These are phyloP conservation scores for Dynastes maya DNA, from an alignment of 2,888 invertebrate genomes.

Conservation along the genomic window DNA sequence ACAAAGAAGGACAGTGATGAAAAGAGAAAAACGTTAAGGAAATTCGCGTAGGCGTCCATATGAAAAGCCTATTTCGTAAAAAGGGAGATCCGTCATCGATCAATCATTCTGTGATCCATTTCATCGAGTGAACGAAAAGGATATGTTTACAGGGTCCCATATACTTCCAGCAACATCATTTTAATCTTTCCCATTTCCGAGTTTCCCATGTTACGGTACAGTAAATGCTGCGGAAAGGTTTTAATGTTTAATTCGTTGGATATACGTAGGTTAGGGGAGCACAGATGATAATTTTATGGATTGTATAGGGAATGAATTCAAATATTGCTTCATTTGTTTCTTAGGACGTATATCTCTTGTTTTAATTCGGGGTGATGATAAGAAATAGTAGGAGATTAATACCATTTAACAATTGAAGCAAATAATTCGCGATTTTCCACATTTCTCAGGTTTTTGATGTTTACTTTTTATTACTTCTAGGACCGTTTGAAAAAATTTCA, in stretches of 20 bases:
- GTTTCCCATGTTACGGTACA: background rate
- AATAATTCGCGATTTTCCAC: too few species aligned
- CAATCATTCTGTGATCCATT: conserved; percentile 38
- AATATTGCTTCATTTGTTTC: too few species aligned
- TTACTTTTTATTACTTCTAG: too few species aligned
- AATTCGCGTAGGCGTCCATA: conserved; percentile 2
- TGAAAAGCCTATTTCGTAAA: conserved; percentile 20
- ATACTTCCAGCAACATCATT: background rate
- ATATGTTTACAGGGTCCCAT: conserved; percentile 21
- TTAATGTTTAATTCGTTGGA: conserved; percentile 2
- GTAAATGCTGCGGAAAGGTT: background rate
- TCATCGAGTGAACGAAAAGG: conserved; percentile 27
- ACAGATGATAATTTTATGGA: too few species aligned
- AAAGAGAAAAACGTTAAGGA: background rate
- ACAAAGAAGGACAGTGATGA: background rate
- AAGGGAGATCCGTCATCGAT: conserved; percentile 27
- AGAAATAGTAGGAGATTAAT: too few species aligned
- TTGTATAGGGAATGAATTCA: too few species aligned
- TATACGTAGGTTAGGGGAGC: background rate
- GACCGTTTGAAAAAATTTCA: too few species aligned
- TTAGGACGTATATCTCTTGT: too few species aligned
- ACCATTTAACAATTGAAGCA: too few species aligned
- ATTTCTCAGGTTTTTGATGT: too few species aligned
- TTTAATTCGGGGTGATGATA: too few species aligned
- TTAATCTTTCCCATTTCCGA: conserved; percentile 9